Base-by-base conservation (phyloP, 2,888 invertebrate genomes). In the Drosophila demipolita region DNA sequence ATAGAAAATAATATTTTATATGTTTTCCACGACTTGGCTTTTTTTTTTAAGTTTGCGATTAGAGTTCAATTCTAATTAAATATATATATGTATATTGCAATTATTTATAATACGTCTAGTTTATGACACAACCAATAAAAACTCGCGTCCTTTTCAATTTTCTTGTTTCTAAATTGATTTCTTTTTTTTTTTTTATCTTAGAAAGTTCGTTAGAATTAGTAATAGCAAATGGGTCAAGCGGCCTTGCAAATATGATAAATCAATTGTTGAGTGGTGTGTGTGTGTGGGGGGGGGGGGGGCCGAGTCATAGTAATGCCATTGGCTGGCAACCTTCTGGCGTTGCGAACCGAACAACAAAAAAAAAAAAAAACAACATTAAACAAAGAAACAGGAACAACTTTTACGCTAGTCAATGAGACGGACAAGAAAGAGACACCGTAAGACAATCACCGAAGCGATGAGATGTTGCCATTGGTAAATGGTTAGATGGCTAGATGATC, bases 191-290 rank as follows among this genome's bases (percentile, higher is more conserved):
- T 29, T 52, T 29, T 63, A 45, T 29, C 36, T 33, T 54, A 36
- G 63, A 57, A 67, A 62, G 50, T 42, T 35, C n/a, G 32, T 35
- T 55, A 69, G 66, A 42, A 38, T 38, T 38, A n/a, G 36, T 66
- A 73, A 64, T 63, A 42, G 83, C 60, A 74, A 66, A 45, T 81
- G 68, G 70, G 82, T 77, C 66, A 72, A 66, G 63, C 66, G 70
- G 60, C 40, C 66, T 84, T 74, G 79, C 83, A 80, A 88, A 81
- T 84, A 82, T 88, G 80, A 85, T 85, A 85, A 85, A 85, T 89
- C 84, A 89, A 80, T 80, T 86, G 80, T 66, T 73, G 73, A 62
- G 67, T 49, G n/a, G 20, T n/a, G 20, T 8, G 12, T 12, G 26
- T 55, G 40, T 5, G 5, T 26, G 35, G 23, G 20, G 2, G 48